Evolutionary conservation across 2,888 invertebrate species (phyloP).

Genomic region (Agrochola macilenta): DNA sequence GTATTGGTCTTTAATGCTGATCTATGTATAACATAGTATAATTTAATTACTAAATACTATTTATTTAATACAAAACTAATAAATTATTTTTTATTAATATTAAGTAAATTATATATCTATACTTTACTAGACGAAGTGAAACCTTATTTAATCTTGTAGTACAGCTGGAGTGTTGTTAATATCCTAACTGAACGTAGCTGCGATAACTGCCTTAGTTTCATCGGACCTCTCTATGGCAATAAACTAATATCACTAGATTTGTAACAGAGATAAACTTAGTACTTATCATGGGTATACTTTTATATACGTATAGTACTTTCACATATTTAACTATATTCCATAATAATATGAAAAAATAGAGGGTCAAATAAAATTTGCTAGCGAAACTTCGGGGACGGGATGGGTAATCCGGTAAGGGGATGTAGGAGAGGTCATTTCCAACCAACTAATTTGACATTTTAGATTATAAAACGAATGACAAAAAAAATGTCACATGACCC

Average conservation of each 20-base stretch:
- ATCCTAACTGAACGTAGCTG: constrained; percentile 67
- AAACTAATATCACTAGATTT: constrained; percentile 70
- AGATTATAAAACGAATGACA: no score
- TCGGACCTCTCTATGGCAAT: constrained; percentile 73
- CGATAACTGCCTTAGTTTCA: constrained; percentile 73
- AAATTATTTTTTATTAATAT: constrained; percentile 66
- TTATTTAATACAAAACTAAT: constrained; percentile 68
- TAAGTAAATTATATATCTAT: constrained; percentile 70
- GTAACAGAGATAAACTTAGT: constrained; percentile 52
- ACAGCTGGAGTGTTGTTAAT: constrained; percentile 30
- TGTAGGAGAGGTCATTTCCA: no score
- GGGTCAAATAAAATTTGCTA: no score
- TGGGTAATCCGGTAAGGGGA: no score
- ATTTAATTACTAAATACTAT: constrained; percentile 68
- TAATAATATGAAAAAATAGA: constrained; percentile 31
- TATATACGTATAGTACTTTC: constrained; percentile 53
- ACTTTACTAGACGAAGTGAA: constrained; percentile 43
- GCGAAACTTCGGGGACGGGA: no score
- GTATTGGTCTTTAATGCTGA: constrained; percentile 64
- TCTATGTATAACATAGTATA: constrained; percentile 73
- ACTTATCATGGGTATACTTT: constrained; percentile 57
- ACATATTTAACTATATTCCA: constrained; percentile 44
- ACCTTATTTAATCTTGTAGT: constrained; percentile 58
- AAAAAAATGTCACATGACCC: no score
- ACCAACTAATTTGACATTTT: no score